These are phyloP conservation scores for Anarrhichthys ocellatus DNA, from an alignment of 2,113 vertebrate genomes.

Conservation along the genomic window DNA sequence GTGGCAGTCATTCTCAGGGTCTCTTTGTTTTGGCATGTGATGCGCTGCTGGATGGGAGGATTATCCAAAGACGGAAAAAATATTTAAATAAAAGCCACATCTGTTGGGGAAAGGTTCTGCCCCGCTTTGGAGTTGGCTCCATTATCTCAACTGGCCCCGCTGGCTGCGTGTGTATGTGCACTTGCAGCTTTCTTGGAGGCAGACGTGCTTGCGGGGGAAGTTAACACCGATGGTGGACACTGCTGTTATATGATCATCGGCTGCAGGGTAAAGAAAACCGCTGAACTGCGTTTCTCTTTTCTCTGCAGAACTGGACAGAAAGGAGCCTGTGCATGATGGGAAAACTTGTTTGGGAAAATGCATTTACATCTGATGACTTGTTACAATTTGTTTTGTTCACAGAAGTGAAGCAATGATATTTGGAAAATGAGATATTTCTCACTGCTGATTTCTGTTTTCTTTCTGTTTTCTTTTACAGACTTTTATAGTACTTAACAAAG, in stretches of 20 bases:
- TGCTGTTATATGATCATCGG: conserved; percentile 4
- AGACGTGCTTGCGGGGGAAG: conserved; percentile 18
- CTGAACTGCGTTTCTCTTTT: conserved; percentile 1
- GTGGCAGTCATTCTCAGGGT: conserved; percentile 73
- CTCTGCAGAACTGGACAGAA: not conserved
- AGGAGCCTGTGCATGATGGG: not conserved
- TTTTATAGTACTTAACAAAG: conserved; percentile 98
- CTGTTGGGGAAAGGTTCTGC: conserved; percentile 75
- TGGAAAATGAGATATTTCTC: conserved; percentile 18
- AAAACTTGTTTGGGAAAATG: conserved; percentile 3
- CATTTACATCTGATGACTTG: not conserved
- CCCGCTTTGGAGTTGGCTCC: conserved; percentile 65
- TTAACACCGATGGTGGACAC: conserved; percentile 47
- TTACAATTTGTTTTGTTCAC: not conserved
- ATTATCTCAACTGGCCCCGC: conserved; percentile 55
- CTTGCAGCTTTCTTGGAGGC: conserved; percentile 49
- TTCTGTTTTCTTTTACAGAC: conserved; percentile 86
- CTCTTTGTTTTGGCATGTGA: conserved; percentile 80
- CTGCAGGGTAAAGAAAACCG: conserved; percentile 18
- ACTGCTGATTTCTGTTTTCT: conserved; percentile 50
- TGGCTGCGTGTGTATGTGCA: conserved; percentile 20
- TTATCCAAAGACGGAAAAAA: conserved; percentile 76
- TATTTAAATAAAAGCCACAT: conserved; percentile 81
- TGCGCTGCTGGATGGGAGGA: conserved; percentile 73
- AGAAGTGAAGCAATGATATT: not conserved